These are phyloP conservation scores for Prosopocoilus inquinatus DNA, from an alignment of 2,888 invertebrate genomes.

Conservation along the genomic window DNA sequence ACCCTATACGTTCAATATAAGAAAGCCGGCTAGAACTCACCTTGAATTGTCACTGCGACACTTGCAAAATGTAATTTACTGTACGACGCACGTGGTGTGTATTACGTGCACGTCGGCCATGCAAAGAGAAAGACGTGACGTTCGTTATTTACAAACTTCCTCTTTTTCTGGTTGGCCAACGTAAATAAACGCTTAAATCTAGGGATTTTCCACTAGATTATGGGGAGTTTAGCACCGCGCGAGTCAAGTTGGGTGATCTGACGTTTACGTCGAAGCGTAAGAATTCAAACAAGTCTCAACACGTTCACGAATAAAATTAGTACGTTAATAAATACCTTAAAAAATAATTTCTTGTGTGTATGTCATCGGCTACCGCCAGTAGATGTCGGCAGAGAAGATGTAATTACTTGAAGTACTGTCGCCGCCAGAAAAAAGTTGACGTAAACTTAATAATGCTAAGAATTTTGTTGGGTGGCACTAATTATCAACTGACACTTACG, in stretches of 20 bases:
- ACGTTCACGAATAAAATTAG: not conserved
- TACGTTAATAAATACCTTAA: too few species aligned
- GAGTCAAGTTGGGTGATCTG: too few species aligned
- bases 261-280: too few species aligned
- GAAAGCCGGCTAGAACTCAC: conserved; percentile 15
- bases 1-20: conserved; percentile 10
- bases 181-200: not conserved
- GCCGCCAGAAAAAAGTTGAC: too few species aligned
- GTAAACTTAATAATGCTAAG: too few species aligned
- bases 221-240: not conserved
- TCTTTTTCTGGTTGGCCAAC: conserved; percentile 8
- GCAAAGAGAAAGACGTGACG: conserved; percentile 23
- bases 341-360: too few species aligned
- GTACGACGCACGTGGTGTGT: conserved; percentile 24
- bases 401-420: too few species aligned
- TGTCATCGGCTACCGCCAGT: too few species aligned
- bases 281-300: conserved; percentile 8
- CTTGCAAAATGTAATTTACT: conserved; percentile 13
- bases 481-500: too few species aligned
- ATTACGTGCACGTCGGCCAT: conserved; percentile 23
- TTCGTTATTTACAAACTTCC: conserved; percentile 18
- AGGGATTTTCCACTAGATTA: not conserved
- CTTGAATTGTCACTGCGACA: conserved; percentile 12
- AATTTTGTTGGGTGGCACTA: too few species aligned
- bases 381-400: too few species aligned